These are phyloP conservation scores for Dysmachus trigonus DNA, from an alignment of 2,888 invertebrate genomes.

Conservation along the genomic window DNA sequence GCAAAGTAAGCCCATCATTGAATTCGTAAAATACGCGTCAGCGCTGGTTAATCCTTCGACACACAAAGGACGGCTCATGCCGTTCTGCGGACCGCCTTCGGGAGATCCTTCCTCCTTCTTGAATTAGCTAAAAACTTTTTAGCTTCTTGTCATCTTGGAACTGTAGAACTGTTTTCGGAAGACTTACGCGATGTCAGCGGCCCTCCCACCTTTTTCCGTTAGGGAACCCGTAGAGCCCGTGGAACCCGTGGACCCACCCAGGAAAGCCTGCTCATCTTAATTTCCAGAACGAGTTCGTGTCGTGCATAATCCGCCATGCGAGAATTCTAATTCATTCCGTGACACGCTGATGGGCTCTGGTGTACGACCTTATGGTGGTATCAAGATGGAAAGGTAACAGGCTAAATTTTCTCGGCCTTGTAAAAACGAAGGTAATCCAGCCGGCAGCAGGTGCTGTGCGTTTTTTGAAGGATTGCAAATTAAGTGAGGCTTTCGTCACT, in stretches of 20 bases:
- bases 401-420: background rate
- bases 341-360: background rate
- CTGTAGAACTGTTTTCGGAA: constrained; percentile 3
- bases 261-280: background rate
- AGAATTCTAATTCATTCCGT: constrained; percentile 18
- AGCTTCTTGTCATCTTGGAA: constrained; percentile 11
- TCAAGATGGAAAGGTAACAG: background rate
- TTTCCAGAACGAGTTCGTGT: constrained; percentile 3
- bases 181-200: constrained; percentile 3
- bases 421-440: background rate
- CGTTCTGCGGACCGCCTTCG: background rate
- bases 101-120: background rate
- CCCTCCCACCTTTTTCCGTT: background rate
- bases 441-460: background rate
- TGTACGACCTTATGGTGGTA: background rate
- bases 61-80: background rate
- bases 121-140: background rate
- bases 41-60: constrained; percentile 4
- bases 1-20: constrained; percentile 15
- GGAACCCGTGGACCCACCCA: background rate
- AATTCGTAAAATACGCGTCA: constrained; percentile 3
- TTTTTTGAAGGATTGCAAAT: background rate
- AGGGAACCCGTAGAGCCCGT: background rate
- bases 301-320: constrained; percentile 8
- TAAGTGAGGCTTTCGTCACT: background rate